Conservation (phyloP, 2,888 invertebrate species). For the Xylophagus ater region DNA sequence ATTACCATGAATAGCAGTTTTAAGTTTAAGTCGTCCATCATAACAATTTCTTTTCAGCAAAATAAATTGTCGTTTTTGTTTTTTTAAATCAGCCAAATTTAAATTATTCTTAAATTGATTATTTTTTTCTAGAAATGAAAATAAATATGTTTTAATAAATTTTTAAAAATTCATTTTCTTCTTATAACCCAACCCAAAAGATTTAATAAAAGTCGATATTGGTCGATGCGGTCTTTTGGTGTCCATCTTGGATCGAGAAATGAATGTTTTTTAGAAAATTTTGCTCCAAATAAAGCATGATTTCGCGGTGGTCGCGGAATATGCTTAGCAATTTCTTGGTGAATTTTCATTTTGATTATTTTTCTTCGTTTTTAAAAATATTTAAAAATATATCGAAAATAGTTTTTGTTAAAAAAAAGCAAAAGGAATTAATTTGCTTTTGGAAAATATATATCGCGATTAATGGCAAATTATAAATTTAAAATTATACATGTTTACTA, state of each 20-base stretch:
- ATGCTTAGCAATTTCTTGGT: too few species aligned
- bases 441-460: too few species aligned
- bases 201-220: slow-evolving; percentile 31
- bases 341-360: too few species aligned
- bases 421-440: too few species aligned
- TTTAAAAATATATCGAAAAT: too few species aligned
- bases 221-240: slow-evolving; percentile 26
- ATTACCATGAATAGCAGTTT: slow-evolving; percentile 26
- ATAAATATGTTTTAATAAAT: not conserved
- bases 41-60: slow-evolving; percentile 27
- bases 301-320: slow-evolving; percentile 27
- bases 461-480: too few species aligned
- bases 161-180: too few species aligned
- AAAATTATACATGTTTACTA: too few species aligned
- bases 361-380: too few species aligned
- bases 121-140: slow-evolving; percentile 13
- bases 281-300: slow-evolving; percentile 34
- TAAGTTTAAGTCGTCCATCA: slow-evolving; percentile 30
- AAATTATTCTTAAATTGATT: slow-evolving; percentile 8
- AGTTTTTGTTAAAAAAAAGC: too few species aligned
- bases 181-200: slow-evolving; percentile 29
- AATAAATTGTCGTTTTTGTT: slow-evolving; percentile 4
- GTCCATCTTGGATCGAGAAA: slow-evolving; percentile 34
- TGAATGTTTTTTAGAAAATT: slow-evolving; percentile 30
- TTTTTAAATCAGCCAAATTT: slow-evolving; percentile 2